A percentile compares a stretch with the other conserved stretches of the same genome.
Evolutionary conservation across 2,888 invertebrate species (phyloP).

Genomic region (Eumerus sabulonum): DNA sequence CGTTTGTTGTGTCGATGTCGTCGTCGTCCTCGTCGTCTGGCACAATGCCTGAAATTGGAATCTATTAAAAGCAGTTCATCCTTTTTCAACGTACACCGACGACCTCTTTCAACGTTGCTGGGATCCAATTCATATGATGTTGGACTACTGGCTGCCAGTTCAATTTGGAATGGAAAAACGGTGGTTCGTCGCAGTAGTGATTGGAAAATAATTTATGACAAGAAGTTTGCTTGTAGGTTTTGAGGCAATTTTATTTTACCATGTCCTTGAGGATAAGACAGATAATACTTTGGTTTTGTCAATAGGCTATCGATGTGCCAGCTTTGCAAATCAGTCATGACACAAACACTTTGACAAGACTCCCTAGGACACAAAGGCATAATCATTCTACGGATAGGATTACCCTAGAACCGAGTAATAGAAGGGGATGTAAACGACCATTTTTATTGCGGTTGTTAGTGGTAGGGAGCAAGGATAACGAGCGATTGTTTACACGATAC

Average conservation of each 20-base stretch:
- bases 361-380: constrained; percentile 5
- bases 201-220: constrained; percentile 67
- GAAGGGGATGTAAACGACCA: constrained; percentile 30
- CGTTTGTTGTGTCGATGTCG: neutral
- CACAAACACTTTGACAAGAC: constrained; percentile 39
- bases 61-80: constrained; percentile 60
- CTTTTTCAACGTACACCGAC: constrained; percentile 37
- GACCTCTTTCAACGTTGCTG: constrained; percentile 7
- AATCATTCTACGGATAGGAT: constrained; percentile 49
- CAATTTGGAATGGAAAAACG: constrained; percentile 6
- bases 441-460: constrained; percentile 38
- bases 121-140: constrained; percentile 50
- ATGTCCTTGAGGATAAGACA: constrained; percentile 58
- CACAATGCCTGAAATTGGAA: constrained; percentile 54
- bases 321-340: constrained; percentile 40
- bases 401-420: constrained; percentile 27
- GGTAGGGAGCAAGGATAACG: constrained; percentile 26
- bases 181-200: constrained; percentile 38
- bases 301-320: constrained; percentile 56
- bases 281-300: constrained; percentile 40
- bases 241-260: constrained; percentile 37
- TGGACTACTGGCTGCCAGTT: constrained; percentile 19
- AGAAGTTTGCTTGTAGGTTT: constrained; percentile 34
- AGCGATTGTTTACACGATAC: neutral
- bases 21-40: constrained; percentile 49